Conservation (phyloP, 2,113 vertebrate genomes). For the Pungitius pungitius region DNA sequence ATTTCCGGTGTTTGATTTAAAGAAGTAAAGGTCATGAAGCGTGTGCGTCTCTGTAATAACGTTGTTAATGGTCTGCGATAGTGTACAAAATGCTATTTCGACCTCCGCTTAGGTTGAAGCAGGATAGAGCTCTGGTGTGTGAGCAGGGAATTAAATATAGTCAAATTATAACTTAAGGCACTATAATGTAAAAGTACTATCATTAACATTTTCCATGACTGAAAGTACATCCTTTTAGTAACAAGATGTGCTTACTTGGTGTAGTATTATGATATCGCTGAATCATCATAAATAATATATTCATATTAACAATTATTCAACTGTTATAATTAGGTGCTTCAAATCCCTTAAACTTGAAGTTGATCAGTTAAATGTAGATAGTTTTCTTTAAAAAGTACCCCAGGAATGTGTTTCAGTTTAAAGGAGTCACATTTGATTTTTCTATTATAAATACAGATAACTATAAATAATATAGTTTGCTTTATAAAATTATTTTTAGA, state of each 20-base stretch:
- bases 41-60: not conserved
- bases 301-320: not conserved
- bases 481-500: not conserved
- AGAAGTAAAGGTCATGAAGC: slow-evolving; percentile 12
- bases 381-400: not conserved
- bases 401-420: not conserved
- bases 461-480: not conserved
- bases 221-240: not conserved
- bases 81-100: not conserved
- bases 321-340: too few relatives aligned
- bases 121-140: not conserved
- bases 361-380: not conserved
- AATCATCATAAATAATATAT: not conserved
- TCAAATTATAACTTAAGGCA: not conserved
- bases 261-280: not conserved
- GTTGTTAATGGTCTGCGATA: not conserved
- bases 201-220: not conserved
- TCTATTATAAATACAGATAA: too few relatives aligned
- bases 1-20: slow-evolving; percentile 15
- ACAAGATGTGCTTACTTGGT: not conserved
- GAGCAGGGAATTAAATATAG: not conserved
- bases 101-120: too few relatives aligned
- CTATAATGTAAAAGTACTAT: not conserved
- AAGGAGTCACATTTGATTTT: not conserved
- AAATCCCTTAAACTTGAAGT: not conserved